Evolutionary conservation across 2,113 vertebrate genomes (phyloP).

Genomic region (Ophthalmolycus amberensis): DNA sequence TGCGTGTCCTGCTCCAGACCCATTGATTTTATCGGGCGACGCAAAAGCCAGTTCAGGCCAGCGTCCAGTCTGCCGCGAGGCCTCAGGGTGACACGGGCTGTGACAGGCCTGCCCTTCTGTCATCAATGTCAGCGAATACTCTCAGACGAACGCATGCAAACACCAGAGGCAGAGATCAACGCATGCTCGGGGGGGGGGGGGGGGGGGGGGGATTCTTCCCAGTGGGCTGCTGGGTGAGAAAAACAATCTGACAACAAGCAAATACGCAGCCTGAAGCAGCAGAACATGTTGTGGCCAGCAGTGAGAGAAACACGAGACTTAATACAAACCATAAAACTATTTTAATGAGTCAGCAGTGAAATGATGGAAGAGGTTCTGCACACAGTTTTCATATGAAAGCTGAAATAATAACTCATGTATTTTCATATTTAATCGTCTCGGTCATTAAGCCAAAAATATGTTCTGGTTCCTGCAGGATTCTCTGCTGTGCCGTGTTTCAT

Average conservation of each 20-base stretch:
- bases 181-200: not conserved
- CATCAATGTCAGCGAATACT: conserved; percentile 58
- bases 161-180: conserved; percentile 20
- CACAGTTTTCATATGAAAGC: not conserved
- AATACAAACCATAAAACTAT: not conserved
- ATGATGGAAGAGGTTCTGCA: not conserved
- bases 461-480: not conserved
- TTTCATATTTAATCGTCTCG: not conserved
- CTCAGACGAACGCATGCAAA: conserved; percentile 42
- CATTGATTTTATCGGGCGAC: conserved; percentile 79
- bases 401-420: not conserved
- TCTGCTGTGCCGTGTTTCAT: not conserved
- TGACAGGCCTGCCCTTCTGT: conserved; percentile 51
- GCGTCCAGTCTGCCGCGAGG: conserved; percentile 60
- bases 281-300: not conserved
- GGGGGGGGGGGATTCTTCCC: conserved; percentile 10
- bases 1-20: conserved; percentile 69
- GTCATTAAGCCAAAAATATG: not conserved
- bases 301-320: not conserved
- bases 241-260: conserved; percentile 21
- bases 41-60: conserved; percentile 72
- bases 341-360: not conserved
- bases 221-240: conserved; percentile 2
- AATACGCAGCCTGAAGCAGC: conserved; percentile 18
- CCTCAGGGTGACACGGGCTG: conserved; percentile 51